Evolutionary conservation across 2,888 invertebrate genomes (phyloP).

Genomic region (Yponomeuta evonymella): DNA sequence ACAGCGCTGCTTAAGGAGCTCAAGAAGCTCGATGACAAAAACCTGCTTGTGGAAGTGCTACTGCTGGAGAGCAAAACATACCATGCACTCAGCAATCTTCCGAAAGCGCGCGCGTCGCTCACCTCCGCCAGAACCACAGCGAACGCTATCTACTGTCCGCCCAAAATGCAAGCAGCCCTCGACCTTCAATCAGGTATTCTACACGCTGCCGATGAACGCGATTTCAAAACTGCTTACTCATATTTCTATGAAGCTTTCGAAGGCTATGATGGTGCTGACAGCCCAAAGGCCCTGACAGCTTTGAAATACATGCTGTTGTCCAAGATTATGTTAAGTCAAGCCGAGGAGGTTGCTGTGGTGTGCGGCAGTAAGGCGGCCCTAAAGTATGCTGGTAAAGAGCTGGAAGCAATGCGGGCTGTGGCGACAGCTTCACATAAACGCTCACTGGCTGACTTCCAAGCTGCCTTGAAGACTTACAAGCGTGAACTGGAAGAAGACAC

Average conservation of each 20-base stretch:
- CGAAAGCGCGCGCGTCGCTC: constrained; percentile 96
- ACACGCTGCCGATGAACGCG: constrained; percentile 99
- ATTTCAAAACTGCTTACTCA: constrained; percentile 99
- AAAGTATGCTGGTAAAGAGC: constrained; percentile 95
- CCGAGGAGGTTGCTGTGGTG: constrained; percentile 96
- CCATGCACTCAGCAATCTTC: constrained; percentile 97
- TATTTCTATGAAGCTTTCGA: constrained; percentile 99
- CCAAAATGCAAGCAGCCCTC: constrained; percentile 97
- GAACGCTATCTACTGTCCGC: constrained; percentile 99
- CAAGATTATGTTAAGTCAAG: constrained; percentile 98
- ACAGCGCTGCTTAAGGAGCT: constrained; percentile 94
- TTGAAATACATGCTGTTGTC: constrained; percentile 99
- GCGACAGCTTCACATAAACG: constrained; percentile 97
- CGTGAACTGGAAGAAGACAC: constrained; percentile 95
- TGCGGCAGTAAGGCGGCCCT: constrained; percentile 97
- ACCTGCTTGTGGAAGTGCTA: constrained; percentile 98
- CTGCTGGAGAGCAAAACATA: constrained; percentile 98
- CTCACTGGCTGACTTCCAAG: constrained; percentile 97
- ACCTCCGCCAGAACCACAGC: constrained; percentile 99
- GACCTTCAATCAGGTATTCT: constrained; percentile 98
- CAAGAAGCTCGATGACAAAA: constrained; percentile 99
- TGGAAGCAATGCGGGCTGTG: constrained; percentile 98
- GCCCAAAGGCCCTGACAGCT: constrained; percentile 93
- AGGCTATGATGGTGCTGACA: constrained; percentile 97
- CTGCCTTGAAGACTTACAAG: constrained; percentile 89